Evolutionary conservation across 2,113 vertebrate genomes (phyloP).

Genomic region (Holacanthus passer): DNA sequence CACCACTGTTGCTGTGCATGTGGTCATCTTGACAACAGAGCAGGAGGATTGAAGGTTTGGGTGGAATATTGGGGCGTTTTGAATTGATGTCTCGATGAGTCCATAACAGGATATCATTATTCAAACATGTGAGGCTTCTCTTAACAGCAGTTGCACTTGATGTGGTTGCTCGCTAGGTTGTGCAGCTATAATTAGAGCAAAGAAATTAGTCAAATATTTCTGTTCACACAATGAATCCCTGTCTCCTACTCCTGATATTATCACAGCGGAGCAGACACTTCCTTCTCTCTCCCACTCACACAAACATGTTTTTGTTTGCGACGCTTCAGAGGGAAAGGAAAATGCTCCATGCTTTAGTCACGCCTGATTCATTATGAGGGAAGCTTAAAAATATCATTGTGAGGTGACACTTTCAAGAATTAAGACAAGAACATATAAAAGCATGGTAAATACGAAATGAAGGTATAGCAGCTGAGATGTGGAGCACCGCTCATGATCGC

Average conservation of each 20-base stretch:
- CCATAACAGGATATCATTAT: slow-evolving; percentile 8
- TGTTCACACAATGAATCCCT: slow-evolving; percentile 7
- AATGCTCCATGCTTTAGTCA: neutral
- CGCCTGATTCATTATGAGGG: neutral
- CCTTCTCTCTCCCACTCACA: slow-evolving; percentile 18
- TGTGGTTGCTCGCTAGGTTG: neutral
- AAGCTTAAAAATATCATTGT: slow-evolving; percentile 3
- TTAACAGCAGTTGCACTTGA: neutral
- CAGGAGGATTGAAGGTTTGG: neutral
- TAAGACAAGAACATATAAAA: slow-evolving; percentile 5
- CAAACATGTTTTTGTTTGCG: neutral
- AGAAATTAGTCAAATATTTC: slow-evolving; percentile 15
- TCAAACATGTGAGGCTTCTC: slow-evolving; percentile 2
- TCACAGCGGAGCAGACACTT: neutral
- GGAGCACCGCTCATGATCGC: neutral
- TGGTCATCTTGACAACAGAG: neutral
- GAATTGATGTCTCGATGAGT: slow-evolving; percentile 10
- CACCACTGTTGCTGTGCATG: neutral
- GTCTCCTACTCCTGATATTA: slow-evolving; percentile 5
- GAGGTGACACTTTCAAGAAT: neutral
- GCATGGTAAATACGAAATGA: slow-evolving; percentile 16
- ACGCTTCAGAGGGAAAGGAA: slow-evolving; percentile 8
- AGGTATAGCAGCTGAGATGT: slow-evolving; percentile 24
- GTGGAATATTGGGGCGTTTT: neutral
- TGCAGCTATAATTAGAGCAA: slow-evolving; percentile 8